phyloP scores from a whole-genome alignment of 2,888 invertebrate species.

The Gandaritis pyraliata region DNA sequence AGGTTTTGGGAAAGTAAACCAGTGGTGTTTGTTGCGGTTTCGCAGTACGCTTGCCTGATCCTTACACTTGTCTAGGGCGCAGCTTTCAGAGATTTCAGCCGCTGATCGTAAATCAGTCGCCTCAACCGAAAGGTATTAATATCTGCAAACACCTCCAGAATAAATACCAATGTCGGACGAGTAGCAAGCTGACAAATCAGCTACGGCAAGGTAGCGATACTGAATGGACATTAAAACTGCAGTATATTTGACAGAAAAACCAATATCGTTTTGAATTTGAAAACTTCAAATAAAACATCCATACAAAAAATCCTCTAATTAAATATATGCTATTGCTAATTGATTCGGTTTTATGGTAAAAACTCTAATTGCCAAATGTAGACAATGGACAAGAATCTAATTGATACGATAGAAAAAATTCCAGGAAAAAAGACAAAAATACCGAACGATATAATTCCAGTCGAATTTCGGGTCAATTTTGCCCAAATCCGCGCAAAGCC shows the following conservation, averaged over 20 bases:
- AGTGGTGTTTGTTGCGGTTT: not conserved
- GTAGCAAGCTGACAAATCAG: not conserved
- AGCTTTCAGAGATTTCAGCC: constrained; percentile 1
- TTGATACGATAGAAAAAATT: no score
- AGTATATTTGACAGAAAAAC: no score
- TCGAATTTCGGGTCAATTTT: constrained; percentile 15
- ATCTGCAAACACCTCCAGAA: constrained; percentile 34
- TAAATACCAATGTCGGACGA: not conserved
- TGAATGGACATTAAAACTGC: no score
- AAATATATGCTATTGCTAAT: no score
- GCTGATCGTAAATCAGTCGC: constrained; percentile 47
- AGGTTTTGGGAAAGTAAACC: not conserved
- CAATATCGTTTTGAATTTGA: no score
- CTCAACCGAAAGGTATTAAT: constrained; percentile 50
- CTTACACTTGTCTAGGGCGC: not conserved
- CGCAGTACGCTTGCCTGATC: not conserved
- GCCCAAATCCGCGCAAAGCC: constrained; percentile 15
- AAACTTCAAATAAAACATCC: no score
- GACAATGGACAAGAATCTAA: no score
- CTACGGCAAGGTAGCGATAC: no score
- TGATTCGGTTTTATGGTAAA: no score
- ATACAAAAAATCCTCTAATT: no score
- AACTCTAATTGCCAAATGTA: no score
- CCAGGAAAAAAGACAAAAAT: no score
- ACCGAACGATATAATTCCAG: not conserved